Conservation (phyloP, 1,140 invertebrate genomes). For the Drosophila rufa region DNA sequence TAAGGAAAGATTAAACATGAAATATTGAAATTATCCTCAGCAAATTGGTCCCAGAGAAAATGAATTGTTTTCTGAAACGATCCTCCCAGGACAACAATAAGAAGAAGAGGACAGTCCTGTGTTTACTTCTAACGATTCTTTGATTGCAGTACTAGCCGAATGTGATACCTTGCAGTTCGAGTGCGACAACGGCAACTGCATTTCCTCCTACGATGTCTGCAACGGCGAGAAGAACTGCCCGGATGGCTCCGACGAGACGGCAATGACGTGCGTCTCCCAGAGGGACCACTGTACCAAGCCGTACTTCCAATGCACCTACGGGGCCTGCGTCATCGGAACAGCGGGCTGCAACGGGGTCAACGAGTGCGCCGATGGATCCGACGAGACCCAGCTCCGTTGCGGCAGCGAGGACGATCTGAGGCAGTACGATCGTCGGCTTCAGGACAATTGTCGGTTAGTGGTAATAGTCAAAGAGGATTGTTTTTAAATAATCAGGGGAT, state of each 20-base stretch:
- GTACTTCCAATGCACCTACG: constrained; percentile 87
- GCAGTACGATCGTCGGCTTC: constrained; percentile 20
- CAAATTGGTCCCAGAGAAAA: too few species aligned
- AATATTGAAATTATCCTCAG: too few species aligned
- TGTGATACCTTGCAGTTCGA: constrained; percentile 47
- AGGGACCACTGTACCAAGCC: constrained; percentile 84
- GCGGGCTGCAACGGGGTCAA: constrained; percentile 86
- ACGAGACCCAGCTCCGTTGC: constrained; percentile 86
- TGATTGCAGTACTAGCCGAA: constrained; percentile 9
- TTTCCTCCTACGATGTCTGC: constrained; percentile 70
- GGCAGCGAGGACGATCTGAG: constrained; percentile 44
- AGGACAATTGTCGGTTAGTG: constrained; percentile 66
- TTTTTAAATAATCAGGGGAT: too few species aligned
- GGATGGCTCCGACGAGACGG: constrained; percentile 88
- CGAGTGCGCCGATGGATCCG: constrained; percentile 90
- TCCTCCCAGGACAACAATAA: background rate
- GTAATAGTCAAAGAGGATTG: too few species aligned
- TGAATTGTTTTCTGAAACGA: too few species aligned
- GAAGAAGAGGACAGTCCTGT: background rate
- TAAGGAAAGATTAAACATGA: too few species aligned
- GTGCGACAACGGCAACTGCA: constrained; percentile 76
- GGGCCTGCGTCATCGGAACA: constrained; percentile 87
- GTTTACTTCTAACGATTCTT: background rate
- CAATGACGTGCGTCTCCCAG: constrained; percentile 61
- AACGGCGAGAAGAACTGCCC: constrained; percentile 86